phyloP scores from a whole-genome alignment of 2,113 vertebrate genomes.

The Vanacampus margaritifer region DNA sequence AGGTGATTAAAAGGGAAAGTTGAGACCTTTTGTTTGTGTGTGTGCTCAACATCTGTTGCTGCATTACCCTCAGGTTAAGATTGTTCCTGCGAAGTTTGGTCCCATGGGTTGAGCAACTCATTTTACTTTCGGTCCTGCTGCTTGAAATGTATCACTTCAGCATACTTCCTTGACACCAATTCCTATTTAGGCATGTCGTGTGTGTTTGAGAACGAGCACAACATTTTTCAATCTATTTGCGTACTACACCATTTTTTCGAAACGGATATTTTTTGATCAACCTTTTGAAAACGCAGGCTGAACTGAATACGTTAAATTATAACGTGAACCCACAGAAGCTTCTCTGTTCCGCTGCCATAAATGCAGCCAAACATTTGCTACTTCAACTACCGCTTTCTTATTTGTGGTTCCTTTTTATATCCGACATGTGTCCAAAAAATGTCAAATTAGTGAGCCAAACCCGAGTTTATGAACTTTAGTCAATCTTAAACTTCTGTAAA shows the following conservation, averaged over 20 bases:
- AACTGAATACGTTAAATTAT: background rate
- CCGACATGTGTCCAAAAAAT: background rate
- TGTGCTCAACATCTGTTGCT: constrained; percentile 34
- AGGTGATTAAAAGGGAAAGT: background rate
- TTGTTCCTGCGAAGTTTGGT: constrained; percentile 36
- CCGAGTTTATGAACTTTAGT: constrained; percentile 41
- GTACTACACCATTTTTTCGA: too few species aligned
- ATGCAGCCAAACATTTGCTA: background rate
- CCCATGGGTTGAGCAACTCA: background rate
- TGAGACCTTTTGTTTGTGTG: constrained; percentile 5
- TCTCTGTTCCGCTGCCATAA: background rate
- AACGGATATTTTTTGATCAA: too few species aligned
- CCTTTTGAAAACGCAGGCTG: background rate
- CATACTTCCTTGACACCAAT: too few species aligned
- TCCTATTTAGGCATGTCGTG: too few species aligned
- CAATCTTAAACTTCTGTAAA: constrained; percentile 28
- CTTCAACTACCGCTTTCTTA: background rate
- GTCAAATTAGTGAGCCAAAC: constrained; percentile 10
- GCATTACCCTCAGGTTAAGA: constrained; percentile 18
- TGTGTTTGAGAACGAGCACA: too few species aligned
- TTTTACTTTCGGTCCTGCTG: too few species aligned
- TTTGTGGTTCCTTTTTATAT: constrained; percentile 22
- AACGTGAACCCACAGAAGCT: background rate
- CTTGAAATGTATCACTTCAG: too few species aligned
- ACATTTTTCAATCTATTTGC: too few species aligned